phyloP scores from a whole-genome alignment of 2,113 vertebrate genomes.

The Antechinus flavipes region DNA sequence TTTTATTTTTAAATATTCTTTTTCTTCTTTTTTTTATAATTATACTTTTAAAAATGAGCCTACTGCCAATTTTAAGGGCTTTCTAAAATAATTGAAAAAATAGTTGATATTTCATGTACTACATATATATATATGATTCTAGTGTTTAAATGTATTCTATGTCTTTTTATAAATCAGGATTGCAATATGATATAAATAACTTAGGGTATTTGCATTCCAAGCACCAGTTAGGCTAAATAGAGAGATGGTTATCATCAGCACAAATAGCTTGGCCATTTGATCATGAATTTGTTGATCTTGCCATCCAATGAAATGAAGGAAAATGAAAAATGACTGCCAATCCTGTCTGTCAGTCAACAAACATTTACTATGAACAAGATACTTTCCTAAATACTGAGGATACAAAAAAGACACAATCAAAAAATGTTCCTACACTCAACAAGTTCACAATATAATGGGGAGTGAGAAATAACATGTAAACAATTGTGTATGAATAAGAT shows the following conservation, averaged over 20 bases:
- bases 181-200: neutral
- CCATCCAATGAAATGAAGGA: neutral
- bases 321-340: neutral
- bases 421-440: neutral
- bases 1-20: slow-evolving; percentile 43
- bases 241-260: neutral
- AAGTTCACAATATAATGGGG: neutral
- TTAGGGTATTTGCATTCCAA: neutral
- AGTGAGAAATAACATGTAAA: neutral
- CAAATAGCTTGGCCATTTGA: neutral
- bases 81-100: slow-evolving; percentile 60
- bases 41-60: slow-evolving; percentile 31
- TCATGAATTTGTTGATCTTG: neutral
- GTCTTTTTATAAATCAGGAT: neutral
- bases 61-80: slow-evolving; percentile 39
- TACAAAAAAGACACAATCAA: neutral
- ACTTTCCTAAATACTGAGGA: too few relatives aligned
- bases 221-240: neutral
- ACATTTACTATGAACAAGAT: neutral
- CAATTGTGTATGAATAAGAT: neutral
- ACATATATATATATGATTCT: neutral
- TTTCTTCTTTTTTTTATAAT: slow-evolving; percentile 42
- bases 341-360: neutral
- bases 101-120: neutral
- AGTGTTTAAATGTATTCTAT: neutral